Conservation (phyloP, 1,140 invertebrate species). For the Phenacoccus solenopsis region DNA sequence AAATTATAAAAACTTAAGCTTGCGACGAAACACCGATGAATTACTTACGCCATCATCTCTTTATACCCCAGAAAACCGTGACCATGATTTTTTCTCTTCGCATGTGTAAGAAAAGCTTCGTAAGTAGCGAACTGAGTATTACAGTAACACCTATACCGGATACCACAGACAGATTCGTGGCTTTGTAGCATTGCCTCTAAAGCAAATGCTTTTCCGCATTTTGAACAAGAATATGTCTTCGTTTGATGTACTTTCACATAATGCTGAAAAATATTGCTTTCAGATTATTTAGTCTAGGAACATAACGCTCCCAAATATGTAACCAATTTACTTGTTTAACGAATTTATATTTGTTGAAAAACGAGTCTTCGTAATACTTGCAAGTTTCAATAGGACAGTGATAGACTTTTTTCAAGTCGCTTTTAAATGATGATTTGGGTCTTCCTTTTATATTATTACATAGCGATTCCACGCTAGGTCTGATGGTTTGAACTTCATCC, state of each 20-base stretch:
- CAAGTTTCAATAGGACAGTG: not conserved
- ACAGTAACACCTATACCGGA: conserved; percentile 20
- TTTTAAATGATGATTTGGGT: not conserved
- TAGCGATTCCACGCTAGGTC: not conserved
- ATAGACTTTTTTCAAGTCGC: not conserved
- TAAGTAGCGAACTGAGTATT: conserved; percentile 17
- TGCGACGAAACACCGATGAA: not conserved
- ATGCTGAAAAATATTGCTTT: conserved; percentile 11
- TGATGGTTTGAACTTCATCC: not conserved
- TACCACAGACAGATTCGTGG: conserved; percentile 17
- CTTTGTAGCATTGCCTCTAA: conserved; percentile 16
- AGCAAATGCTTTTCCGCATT: conserved; percentile 18
- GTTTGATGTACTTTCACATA: conserved; percentile 21
- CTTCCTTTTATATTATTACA: not conserved
- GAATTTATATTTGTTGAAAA: not conserved
- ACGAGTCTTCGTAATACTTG: not conserved
- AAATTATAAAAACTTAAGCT: not conserved
- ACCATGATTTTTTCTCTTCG: conserved; percentile 20
- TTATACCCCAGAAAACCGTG: conserved; percentile 8
- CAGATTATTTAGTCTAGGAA: not conserved
- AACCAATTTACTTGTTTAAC: not conserved
- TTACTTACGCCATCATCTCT: conserved; percentile 5
- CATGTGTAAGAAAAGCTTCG: conserved; percentile 21
- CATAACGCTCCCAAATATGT: no score
- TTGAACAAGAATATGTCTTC: conserved; percentile 19